Evolutionary conservation across 2,113 vertebrate species (phyloP), one percentile per base, ranked within the genome.

Genomic region (Austrofundulus limnaeus): DNA sequence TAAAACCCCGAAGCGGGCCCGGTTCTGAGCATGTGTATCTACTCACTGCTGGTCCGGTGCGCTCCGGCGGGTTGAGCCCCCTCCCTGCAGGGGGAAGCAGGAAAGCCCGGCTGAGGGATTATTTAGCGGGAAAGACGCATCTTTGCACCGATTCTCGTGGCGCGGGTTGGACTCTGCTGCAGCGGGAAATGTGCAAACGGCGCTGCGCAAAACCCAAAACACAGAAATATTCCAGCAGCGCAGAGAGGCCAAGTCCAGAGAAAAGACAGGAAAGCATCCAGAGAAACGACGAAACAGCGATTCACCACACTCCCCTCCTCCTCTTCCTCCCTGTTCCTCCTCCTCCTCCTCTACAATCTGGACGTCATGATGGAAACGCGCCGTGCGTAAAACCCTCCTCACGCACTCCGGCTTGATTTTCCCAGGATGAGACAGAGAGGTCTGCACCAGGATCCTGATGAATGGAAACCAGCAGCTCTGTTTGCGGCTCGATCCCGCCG

Each of bases 281-380:
- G 65, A 43, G 48, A 50, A 63, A 77, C 84, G 81, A 87, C 81
- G 77, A 72, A 83, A 69, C 80, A 69, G 54, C 65, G 83, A 80
- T 88, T 78, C 82, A 67, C 77, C 86, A 80, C 83, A 72, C 81
- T 78, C 83, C 81, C 79, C 74, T 28, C 28, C 28, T 28, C 85
- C 81, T 78, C 65, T 63, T 71, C 75, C n/a, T n/a, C n/a, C n/a
- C n/a, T n/a, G n/a, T 20, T 55, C 34, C 75, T 50, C 54, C 52
- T 42, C 55, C 73, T 45, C 54, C 50, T 31, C 45, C 79, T 42
- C 46, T 67, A 87, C 86, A 84, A 82, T 85, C 85, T 77, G 72
- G 67, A 90, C 90, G 90, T 92, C 88, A 90, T 70, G 71, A 81
- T 82, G 85, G 83, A 87, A 84, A 88, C 84, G 87, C 77, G 58